Conservation (phyloP, 2,797 vertebrate genomes). For the Fistularia commersonii region DNA sequence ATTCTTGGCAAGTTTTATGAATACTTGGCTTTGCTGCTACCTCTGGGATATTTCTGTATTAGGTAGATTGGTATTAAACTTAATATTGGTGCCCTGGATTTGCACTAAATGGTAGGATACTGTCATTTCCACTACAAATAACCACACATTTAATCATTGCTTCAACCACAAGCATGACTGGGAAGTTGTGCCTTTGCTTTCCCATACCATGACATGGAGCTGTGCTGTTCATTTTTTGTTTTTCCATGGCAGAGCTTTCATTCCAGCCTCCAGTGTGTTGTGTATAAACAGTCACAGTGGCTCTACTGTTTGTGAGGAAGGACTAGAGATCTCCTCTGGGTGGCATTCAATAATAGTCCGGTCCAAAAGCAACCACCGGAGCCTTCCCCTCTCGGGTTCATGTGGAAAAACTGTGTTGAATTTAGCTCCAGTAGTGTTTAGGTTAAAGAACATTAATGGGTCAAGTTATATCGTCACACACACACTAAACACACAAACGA, state of each 20-base stretch:
- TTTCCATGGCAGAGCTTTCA: conserved; percentile 17
- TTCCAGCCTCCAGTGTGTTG: conserved; percentile 7
- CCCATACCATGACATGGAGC: conserved; percentile 1
- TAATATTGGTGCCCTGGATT: too few species aligned
- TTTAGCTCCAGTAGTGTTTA: conserved; percentile 17
- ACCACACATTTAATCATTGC: too few species aligned
- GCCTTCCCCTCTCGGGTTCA: conserved; percentile 5
- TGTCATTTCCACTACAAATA: background rate
- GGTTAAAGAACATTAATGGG: conserved; percentile 6
- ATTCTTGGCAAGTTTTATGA: too few species aligned
- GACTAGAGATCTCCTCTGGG: conserved; percentile 23
- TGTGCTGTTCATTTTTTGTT: conserved; percentile 4
- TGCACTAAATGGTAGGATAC: too few species aligned
- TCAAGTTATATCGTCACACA: conserved; percentile 10
- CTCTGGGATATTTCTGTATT: too few species aligned
- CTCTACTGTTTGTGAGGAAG: conserved; percentile 22
- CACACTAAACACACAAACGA: conserved; percentile 14
- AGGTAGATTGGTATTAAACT: too few species aligned
- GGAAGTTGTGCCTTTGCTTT: conserved; percentile 1
- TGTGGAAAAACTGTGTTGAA: conserved; percentile 23
- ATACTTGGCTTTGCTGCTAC: too few species aligned
- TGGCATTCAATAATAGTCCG: conserved; percentile 17
- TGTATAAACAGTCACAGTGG: conserved; percentile 20
- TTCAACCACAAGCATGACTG: background rate
- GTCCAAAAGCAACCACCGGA: conserved; percentile 30